phyloP scores from a whole-genome alignment of 1,140 invertebrate species.

The Limonius californicus region DNA sequence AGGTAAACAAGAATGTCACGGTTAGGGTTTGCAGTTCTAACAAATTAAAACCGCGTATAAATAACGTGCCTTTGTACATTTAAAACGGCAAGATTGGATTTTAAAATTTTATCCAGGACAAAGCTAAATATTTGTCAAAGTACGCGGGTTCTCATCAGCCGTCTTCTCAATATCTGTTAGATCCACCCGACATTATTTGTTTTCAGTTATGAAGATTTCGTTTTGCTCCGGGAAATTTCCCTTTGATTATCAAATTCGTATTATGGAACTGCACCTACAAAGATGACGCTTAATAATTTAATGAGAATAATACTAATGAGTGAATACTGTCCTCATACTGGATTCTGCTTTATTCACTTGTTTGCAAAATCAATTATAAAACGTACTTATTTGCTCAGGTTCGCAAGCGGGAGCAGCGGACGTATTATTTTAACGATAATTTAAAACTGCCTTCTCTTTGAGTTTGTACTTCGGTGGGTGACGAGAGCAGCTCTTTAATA shows the following conservation, averaged over 20 bases:
- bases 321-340: too few species aligned
- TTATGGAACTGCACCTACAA: too few species aligned
- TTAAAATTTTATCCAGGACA: background rate
- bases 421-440: too few species aligned
- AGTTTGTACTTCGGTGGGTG: too few species aligned
- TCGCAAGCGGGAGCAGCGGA: too few species aligned
- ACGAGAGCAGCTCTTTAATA: too few species aligned
- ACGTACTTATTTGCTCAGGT: too few species aligned
- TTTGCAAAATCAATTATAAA: too few species aligned
- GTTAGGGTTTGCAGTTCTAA: background rate
- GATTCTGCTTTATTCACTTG: too few species aligned
- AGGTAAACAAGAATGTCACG: background rate
- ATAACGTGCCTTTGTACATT: background rate
- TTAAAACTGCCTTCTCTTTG: too few species aligned
- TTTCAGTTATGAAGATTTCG: slow-evolving; percentile 7
- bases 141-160: background rate
- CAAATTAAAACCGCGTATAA: background rate
- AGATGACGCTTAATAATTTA: too few species aligned
- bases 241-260: background rate
- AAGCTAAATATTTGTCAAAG: slow-evolving; percentile 2
- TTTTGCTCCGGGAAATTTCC: background rate
- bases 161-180: background rate
- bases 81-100: slow-evolving; percentile 2
- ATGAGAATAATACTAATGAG: too few species aligned
- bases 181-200: background rate